phyloP scores from a whole-genome alignment of 2,888 invertebrate species.

The Aleiodes leptofemur region DNA sequence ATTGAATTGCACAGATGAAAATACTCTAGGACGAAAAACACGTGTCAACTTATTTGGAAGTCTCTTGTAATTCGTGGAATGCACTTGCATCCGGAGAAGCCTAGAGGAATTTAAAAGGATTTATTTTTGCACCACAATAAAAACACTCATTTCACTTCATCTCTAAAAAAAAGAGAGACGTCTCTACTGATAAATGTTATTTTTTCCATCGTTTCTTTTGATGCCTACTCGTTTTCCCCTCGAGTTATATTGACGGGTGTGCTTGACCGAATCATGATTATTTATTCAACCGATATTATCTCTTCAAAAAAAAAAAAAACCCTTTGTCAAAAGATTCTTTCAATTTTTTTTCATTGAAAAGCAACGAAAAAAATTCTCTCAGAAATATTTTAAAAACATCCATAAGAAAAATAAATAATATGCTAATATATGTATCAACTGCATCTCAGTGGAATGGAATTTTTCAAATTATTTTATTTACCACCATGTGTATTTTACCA shows the following conservation, averaged over 20 bases:
- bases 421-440: slow-evolving; percentile 27
- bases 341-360: no score
- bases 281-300: slow-evolving; percentile 34
- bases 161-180: neutral
- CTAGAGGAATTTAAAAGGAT: neutral
- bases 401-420: neutral
- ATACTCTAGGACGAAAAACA: no score
- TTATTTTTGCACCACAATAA: neutral
- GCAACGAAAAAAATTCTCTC: no score
- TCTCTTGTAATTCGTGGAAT: neutral
- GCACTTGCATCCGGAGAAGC: neutral
- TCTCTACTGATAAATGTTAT: neutral
- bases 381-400: no score
- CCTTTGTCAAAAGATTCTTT: no score
- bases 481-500: slow-evolving; percentile 28
- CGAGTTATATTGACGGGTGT: slow-evolving; percentile 3
- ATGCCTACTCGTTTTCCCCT: slow-evolving; percentile 1
- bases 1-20: no score
- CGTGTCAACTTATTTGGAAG: no score
- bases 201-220: slow-evolving; percentile 14
- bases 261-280: slow-evolving; percentile 31
- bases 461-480: neutral
- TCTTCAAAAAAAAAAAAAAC: neutral
- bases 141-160: neutral
- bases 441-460: slow-evolving; percentile 1